A percentile compares a stretch with the other conserved stretches of the same genome.
These are phyloP conservation scores for Sebastes jordani DNA, from an alignment of 2,797 vertebrate species.

Conservation along the genomic window DNA sequence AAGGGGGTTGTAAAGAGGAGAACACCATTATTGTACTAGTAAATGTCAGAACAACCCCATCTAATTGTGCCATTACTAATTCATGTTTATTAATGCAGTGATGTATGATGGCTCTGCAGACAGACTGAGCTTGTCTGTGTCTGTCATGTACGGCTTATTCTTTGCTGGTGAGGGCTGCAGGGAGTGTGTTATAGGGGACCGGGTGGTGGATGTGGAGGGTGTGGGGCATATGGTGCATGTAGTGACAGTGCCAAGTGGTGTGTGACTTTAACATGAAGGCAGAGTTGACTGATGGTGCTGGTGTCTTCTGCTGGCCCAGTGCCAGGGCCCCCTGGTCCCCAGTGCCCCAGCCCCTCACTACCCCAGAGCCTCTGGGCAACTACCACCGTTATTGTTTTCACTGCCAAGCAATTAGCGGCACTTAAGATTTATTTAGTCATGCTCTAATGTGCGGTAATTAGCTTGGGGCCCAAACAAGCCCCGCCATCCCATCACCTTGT, in stretches of 20 bases:
- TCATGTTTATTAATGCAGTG: constrained; percentile 83
- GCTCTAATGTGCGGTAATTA: constrained; percentile 89
- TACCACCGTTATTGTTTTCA: constrained; percentile 89
- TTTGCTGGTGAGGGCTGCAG: constrained; percentile 57
- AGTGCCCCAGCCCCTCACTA: constrained; percentile 67
- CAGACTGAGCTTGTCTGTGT: constrained; percentile 66
- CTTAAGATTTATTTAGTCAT: constrained; percentile 90
- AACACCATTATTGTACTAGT: constrained; percentile 72
- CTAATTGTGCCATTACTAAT: constrained; percentile 84
- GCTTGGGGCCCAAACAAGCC: constrained; percentile 83
- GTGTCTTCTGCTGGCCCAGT: constrained; percentile 78
- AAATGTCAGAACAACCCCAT: constrained; percentile 75
- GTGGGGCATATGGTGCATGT: constrained; percentile 68
- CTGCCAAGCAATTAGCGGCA: constrained; percentile 91
- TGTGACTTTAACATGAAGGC: constrained; percentile 69
- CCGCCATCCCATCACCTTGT: constrained; percentile 71
- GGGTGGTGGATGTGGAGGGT: constrained; percentile 45
- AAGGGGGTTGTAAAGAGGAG: constrained; percentile 55
- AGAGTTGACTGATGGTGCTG: constrained; percentile 71
- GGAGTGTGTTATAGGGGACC: constrained; percentile 44
- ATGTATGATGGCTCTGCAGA: constrained; percentile 76
- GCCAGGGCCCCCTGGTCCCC: constrained; percentile 78
- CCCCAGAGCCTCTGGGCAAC: constrained; percentile 85
- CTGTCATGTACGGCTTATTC: constrained; percentile 68
- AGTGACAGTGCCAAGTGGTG: constrained; percentile 75